Base-by-base conservation (phyloP, 2,888 invertebrate genomes). In the Parnassius mnemosyne region DNA sequence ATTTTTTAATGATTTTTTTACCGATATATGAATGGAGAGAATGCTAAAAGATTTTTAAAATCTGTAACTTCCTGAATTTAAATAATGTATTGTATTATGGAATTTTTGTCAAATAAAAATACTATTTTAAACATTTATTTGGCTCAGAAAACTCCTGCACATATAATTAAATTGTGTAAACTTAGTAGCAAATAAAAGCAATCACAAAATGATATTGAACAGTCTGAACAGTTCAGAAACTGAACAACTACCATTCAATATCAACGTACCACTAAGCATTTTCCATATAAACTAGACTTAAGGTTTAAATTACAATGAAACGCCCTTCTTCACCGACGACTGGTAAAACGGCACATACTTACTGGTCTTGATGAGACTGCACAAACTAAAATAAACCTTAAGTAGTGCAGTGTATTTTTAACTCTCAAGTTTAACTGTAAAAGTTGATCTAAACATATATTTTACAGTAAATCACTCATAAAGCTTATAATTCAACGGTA, bases 401-500 rank as follows among this genome's bases (percentile, higher is more conserved):
- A 49, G 53, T 57, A 44, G 44, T 53, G 60, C 57, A 59, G n/a
- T 59, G 63, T 63, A 55, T 58, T 58, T 63, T 59, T 13, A 13
- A 54, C 44, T 44, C n/a, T 13, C 13, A 9, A 34, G 41, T 47
- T 57, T 41, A 20, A 53, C 20, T 53, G 53, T 60, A 55, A 51
- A 57, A 34, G 53, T 57, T 11, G 47, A 25, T 59, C 52, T 56
- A 59, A 61, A 65, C 53, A 53, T 43, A 57, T 46, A 51, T 59
- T 49, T 49, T 42, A 56, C 53, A 57, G 47, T 55, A 61, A 62
- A 62, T 64, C 62, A 66, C 63, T 64, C 65, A 60, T 57, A 60
- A 66, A 60, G 61, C 59, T 65, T 62, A 60, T 54, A 53, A 43
- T 53, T 20, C 57, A 59, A 49, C 51, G 60, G 63, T 60, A 60